phyloP scores from a whole-genome alignment of 2,113 vertebrate species.

The Macaca fascicularis region DNA sequence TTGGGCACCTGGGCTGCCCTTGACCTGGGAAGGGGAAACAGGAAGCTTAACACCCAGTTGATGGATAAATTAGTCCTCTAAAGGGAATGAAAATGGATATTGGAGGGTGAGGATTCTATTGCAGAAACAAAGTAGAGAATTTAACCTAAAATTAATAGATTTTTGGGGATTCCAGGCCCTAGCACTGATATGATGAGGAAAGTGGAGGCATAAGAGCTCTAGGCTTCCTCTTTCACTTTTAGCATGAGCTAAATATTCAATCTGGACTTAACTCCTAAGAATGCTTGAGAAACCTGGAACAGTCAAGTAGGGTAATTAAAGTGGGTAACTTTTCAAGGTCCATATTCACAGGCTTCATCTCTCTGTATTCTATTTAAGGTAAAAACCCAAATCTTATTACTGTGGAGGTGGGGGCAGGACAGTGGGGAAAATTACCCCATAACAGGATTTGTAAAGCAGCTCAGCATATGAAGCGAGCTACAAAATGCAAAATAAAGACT shows the following conservation, averaged over 20 bases:
- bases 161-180: slow-evolving; percentile 25
- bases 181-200: slow-evolving; percentile 40
- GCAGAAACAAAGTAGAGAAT: slow-evolving; percentile 50
- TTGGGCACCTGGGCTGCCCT: slow-evolving; percentile 87
- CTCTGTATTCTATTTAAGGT: slow-evolving; percentile 34
- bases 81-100: slow-evolving; percentile 44
- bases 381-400: slow-evolving; percentile 42
- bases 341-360: background rate
- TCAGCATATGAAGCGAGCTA: background rate
- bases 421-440: background rate
- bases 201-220: background rate
- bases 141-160: slow-evolving; percentile 39
- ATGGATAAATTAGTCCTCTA: slow-evolving; percentile 70
- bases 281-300: background rate
- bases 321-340: background rate
- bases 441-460: slow-evolving; percentile 28
- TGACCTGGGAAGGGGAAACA: slow-evolving; percentile 87
- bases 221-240: slow-evolving; percentile 39
- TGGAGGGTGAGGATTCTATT: slow-evolving; percentile 29
- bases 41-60: slow-evolving; percentile 75
- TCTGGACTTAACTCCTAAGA: slow-evolving; percentile 53
- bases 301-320: slow-evolving; percentile 18
- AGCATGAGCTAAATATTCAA: slow-evolving; percentile 27
- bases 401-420: background rate
- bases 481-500: slow-evolving; percentile 42